Percentiles rank a stretch among this genome's conserved stretches.
phyloP scores from a whole-genome alignment of 2,113 vertebrate genomes.

The Regulus satrapa region DNA sequence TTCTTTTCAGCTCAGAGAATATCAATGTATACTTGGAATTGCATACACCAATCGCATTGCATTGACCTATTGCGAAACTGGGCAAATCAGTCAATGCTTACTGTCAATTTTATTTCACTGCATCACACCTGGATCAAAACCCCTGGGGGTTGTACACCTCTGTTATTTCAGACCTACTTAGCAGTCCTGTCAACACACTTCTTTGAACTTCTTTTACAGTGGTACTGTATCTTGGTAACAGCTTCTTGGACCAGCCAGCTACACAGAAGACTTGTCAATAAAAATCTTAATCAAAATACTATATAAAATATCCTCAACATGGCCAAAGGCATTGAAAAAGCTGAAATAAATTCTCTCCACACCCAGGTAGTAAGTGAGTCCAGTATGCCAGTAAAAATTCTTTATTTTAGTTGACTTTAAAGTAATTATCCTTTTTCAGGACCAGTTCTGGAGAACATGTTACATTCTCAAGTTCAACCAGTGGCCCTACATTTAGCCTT shows the following conservation, averaged over 20 bases:
- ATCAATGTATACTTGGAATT: neutral
- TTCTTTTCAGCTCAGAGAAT: neutral
- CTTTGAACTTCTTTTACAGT: neutral
- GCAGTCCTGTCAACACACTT: neutral
- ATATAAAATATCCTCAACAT: neutral
- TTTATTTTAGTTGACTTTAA: neutral
- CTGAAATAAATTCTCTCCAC: neutral
- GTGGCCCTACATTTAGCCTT: neutral
- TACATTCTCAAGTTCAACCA: neutral
- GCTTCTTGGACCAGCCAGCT: neutral
- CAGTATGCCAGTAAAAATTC: neutral
- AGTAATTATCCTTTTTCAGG: neutral
- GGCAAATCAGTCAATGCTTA: neutral
- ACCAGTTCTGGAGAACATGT: fast-evolving
- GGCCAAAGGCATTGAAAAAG: neutral
- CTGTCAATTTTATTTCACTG: slow-evolving; percentile 27
- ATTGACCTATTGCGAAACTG: neutral
- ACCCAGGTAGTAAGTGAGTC: neutral
- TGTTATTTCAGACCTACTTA: neutral
- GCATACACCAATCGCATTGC: no score
- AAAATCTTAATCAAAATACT: neutral
- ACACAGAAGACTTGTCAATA: neutral
- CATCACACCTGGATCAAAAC: neutral
- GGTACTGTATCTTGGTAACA: neutral
- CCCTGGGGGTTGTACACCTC: neutral